Percentiles rank a stretch among this genome's conserved stretches.
Evolutionary conservation across 2,113 vertebrate species (phyloP).

Genomic region (Anolis sagrei): DNA sequence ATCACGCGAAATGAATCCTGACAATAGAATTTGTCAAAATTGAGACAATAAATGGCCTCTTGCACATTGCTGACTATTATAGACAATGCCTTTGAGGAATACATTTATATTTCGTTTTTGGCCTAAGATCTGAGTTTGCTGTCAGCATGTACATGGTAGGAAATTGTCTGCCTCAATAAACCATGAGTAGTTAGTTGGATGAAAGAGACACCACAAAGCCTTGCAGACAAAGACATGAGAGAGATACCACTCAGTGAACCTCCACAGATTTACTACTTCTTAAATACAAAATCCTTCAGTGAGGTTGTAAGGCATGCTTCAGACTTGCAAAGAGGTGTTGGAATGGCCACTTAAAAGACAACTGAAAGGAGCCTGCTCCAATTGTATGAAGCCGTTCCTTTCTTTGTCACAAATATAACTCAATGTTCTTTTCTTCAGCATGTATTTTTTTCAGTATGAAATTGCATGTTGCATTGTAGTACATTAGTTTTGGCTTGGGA

Average conservation of each 20-base stretch:
- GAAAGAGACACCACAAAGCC: not conserved
- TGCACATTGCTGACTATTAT: not conserved
- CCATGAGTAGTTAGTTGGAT: rapidly evolving
- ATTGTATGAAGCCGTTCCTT: not conserved
- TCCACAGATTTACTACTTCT: not conserved
- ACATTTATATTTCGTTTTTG: not conserved
- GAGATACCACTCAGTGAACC: not conserved
- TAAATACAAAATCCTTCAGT: not conserved
- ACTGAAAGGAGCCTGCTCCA: not conserved
- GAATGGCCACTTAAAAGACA: not conserved
- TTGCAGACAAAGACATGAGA: not conserved
- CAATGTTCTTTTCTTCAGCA: not conserved
- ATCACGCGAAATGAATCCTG: not conserved
- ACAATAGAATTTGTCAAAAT: not conserved
- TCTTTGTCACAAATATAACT: not conserved
- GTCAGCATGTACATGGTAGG: not conserved
- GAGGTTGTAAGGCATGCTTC: not conserved
- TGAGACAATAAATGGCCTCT: not conserved
- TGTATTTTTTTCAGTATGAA: not conserved
- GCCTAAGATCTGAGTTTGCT: not conserved
- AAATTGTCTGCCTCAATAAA: rapidly evolving
- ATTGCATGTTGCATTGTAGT: not conserved
- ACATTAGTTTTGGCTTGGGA: too few species aligned
- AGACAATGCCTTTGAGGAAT: not conserved
- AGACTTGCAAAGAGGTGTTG: not conserved